Conservation (phyloP, 2,888 invertebrate genomes). For the Clanis bilineata region DNA sequence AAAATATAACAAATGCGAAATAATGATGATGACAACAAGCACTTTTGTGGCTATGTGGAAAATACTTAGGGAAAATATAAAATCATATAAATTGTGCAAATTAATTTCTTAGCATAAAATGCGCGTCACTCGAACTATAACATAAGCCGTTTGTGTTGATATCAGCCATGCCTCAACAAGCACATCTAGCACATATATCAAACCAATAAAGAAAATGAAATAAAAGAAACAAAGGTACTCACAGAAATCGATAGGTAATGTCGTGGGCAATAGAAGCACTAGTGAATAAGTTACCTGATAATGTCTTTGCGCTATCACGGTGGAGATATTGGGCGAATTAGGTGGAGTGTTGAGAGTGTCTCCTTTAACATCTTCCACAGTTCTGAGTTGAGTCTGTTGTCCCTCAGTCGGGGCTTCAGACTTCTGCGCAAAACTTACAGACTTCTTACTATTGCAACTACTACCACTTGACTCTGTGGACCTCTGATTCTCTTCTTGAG, state of each 20-base stretch:
- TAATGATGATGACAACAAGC: constrained; percentile 32
- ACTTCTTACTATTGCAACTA: constrained; percentile 85
- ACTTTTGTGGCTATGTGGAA: constrained; percentile 28
- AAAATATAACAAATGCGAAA: constrained; percentile 17
- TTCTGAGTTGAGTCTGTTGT: constrained; percentile 71
- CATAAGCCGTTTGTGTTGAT: background rate
- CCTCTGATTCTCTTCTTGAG: constrained; percentile 84
- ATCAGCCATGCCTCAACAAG: constrained; percentile 3
- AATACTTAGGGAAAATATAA: no score
- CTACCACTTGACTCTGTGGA: constrained; percentile 82
- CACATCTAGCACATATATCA: constrained; percentile 19
- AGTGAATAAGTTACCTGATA: constrained; percentile 78
- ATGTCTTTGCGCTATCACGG: constrained; percentile 81
- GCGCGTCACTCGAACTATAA: background rate
- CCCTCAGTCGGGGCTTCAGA: constrained; percentile 61
- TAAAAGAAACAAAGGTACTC: constrained; percentile 70
- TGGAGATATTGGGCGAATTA: constrained; percentile 88
- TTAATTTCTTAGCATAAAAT: constrained; percentile 25
- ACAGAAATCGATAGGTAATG: constrained; percentile 73
- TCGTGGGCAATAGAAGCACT: constrained; percentile 48
- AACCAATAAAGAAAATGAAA: constrained; percentile 42
- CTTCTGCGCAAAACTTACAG: constrained; percentile 89
- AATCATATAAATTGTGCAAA: constrained; percentile 28
- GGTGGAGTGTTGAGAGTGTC: constrained; percentile 84
- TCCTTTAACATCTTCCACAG: constrained; percentile 76